Conservation (phyloP, 1,140 invertebrate genomes). For the Mya arenaria region DNA sequence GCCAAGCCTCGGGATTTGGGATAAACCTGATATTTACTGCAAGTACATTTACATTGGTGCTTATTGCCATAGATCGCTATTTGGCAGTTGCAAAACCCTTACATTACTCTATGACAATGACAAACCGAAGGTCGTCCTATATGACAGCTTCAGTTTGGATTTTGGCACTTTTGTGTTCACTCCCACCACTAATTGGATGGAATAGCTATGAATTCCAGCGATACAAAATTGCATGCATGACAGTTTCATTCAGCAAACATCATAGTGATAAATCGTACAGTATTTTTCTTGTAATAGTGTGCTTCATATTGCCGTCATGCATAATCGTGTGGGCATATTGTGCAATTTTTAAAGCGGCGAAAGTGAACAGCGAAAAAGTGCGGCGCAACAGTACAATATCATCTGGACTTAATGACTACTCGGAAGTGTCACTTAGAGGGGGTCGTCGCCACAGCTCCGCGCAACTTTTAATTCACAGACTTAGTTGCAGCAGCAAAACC, state of each 20-base stretch:
- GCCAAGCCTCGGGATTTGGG: slow-evolving; percentile 82
- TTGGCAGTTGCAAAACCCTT: slow-evolving; percentile 85
- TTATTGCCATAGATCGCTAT: slow-evolving; percentile 93
- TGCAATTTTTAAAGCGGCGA: slow-evolving; percentile 87
- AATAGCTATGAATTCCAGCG: slow-evolving; percentile 74
- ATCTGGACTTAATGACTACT: slow-evolving; percentile 56
- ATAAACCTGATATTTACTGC: slow-evolving; percentile 83
- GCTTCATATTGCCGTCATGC: slow-evolving; percentile 86
- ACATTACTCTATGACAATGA: slow-evolving; percentile 85
- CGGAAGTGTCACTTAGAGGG: slow-evolving; percentile 63
- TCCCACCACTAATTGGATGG: slow-evolving; percentile 75
- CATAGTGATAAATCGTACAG: slow-evolving; percentile 71
- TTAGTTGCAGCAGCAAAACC: slow-evolving; percentile 72
- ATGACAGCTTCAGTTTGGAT: slow-evolving; percentile 88
- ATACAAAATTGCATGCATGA: slow-evolving; percentile 75
- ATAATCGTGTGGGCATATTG: slow-evolving; percentile 88
- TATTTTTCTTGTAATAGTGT: slow-evolving; percentile 70
- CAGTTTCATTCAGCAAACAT: slow-evolving; percentile 67
- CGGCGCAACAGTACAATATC: slow-evolving; percentile 84
- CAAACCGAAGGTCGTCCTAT: slow-evolving; percentile 86
- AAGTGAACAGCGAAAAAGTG: slow-evolving; percentile 87
- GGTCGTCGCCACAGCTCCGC: slow-evolving; percentile 73
- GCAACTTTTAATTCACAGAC: slow-evolving; percentile 66
- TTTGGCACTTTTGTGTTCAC: slow-evolving; percentile 71
- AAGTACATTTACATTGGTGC: slow-evolving; percentile 87